phyloP scores from a whole-genome alignment of 2,888 invertebrate genomes.

The Polylopha cassiicola region DNA sequence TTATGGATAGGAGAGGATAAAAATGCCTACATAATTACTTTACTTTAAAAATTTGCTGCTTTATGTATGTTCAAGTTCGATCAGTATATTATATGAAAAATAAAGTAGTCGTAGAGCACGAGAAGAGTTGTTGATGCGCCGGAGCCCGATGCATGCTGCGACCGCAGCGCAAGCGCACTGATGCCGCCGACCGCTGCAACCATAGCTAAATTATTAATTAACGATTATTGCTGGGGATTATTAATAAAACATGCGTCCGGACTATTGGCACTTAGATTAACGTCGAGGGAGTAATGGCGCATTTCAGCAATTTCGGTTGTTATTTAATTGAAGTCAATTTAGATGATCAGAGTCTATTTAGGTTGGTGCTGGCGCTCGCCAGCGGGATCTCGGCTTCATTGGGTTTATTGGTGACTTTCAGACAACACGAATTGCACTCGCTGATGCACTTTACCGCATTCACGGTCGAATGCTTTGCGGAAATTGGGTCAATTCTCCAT shows the following conservation, averaged over 20 bases:
- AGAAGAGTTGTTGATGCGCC: slow-evolving; percentile 17
- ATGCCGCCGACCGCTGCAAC: slow-evolving; percentile 47
- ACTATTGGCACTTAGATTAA: slow-evolving; percentile 77
- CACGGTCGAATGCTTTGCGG: slow-evolving; percentile 41
- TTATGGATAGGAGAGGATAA: no score
- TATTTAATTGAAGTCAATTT: slow-evolving; percentile 79
- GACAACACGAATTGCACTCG: slow-evolving; percentile 76
- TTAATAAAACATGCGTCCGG: slow-evolving; percentile 75
- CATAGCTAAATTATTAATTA: slow-evolving; percentile 74
- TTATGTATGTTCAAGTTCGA: no score
- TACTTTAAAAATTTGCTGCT: no score
- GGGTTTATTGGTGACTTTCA: slow-evolving; percentile 78
- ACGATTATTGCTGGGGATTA: slow-evolving; percentile 68
- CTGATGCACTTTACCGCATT: slow-evolving; percentile 71
- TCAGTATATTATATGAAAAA: no score
- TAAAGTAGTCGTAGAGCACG: background rate
- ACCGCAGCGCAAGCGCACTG: slow-evolving; percentile 45
- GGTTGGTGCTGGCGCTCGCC: slow-evolving; percentile 76
- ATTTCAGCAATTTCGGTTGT: slow-evolving; percentile 78
- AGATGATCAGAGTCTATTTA: slow-evolving; percentile 78
- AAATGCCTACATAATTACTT: no score
- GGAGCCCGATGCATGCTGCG: slow-evolving; percentile 28
- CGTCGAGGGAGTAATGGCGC: slow-evolving; percentile 76
- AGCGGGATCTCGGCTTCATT: slow-evolving; percentile 77
- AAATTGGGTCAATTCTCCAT: slow-evolving; percentile 49